phyloP scores from a whole-genome alignment of 2,888 invertebrate species.

The Polietes domitor region DNA sequence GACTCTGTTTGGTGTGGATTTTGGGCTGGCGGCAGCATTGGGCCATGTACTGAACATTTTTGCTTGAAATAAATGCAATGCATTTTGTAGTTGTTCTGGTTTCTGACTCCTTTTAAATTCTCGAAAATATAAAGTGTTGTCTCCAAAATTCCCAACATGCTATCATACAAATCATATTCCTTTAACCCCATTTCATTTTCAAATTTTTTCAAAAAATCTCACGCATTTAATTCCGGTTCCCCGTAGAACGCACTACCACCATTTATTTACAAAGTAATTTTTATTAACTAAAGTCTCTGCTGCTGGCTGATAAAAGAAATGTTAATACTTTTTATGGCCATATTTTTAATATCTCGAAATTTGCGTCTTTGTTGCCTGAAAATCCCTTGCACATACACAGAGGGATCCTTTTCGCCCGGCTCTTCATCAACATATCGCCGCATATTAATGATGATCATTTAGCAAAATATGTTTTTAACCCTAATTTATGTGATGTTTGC shows the following conservation, averaged over 20 bases:
- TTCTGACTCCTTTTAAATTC: no score
- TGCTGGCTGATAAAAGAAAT: not conserved
- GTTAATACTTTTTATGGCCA: slow-evolving; percentile 39
- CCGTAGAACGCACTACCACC: not conserved
- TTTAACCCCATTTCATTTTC: not conserved
- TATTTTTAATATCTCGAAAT: slow-evolving; percentile 49
- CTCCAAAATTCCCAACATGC: no score
- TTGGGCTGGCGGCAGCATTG: no score
- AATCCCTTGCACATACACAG: not conserved
- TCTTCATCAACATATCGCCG: slow-evolving; percentile 32
- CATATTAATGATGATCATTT: slow-evolving; percentile 62
- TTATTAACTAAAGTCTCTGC: slow-evolving; percentile 4
- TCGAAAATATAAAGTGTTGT: no score
- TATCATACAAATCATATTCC: no score
- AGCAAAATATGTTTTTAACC: slow-evolving; percentile 62
- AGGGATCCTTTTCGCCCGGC: not conserved
- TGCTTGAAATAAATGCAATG: no score
- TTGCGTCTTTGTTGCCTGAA: slow-evolving; percentile 39
- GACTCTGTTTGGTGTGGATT: no score
- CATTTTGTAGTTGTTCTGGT: no score
- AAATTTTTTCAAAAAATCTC: slow-evolving; percentile 6
- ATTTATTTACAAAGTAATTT: slow-evolving; percentile 39
- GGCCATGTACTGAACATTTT: no score
- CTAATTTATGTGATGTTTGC: slow-evolving; percentile 60
- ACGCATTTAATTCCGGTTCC: slow-evolving; percentile 28